phyloP scores from a whole-genome alignment of 2,888 invertebrate species.

The Agrochola lota region DNA sequence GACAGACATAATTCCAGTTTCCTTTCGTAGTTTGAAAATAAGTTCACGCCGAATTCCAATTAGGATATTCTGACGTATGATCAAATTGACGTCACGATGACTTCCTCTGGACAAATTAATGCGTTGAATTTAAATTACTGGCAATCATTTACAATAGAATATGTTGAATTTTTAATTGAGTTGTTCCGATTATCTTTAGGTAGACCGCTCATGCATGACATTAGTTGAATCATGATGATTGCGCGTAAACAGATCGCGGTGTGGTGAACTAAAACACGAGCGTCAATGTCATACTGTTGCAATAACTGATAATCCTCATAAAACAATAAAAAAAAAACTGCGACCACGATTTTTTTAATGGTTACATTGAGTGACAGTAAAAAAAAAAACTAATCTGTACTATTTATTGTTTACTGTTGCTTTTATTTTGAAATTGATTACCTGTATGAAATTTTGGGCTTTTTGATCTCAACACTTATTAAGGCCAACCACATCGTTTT shows the following conservation, averaged over 20 bases:
- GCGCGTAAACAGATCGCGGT: not conserved
- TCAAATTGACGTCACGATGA: slow-evolving; percentile 32
- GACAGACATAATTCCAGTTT: slow-evolving; percentile 48
- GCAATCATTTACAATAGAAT: not conserved
- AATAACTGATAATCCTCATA: not conserved
- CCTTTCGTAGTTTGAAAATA: slow-evolving; percentile 37
- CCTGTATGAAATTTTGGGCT: not conserved
- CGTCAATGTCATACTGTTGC: not conserved
- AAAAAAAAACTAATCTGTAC: not conserved
- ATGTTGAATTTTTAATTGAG: not conserved
- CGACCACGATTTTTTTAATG: not conserved
- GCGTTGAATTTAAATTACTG: slow-evolving; percentile 46
- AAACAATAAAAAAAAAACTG: not conserved
- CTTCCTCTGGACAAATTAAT: slow-evolving; percentile 18
- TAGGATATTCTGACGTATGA: slow-evolving; percentile 43
- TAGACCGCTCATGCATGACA: slow-evolving; percentile 4
- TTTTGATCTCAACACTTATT: not conserved
- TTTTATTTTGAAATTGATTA: not conserved
- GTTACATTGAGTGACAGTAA: too few relatives aligned
- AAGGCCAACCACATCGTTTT: too few relatives aligned
- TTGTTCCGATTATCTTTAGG: slow-evolving; percentile 7
- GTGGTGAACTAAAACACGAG: not conserved
- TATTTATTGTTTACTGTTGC: not conserved
- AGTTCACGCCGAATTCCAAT: slow-evolving; percentile 40
- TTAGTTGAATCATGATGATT: slow-evolving; percentile 15